These are phyloP conservation scores for Phaethornis superciliosus DNA, from an alignment of 2,113 vertebrate species.

Conservation along the genomic window DNA sequence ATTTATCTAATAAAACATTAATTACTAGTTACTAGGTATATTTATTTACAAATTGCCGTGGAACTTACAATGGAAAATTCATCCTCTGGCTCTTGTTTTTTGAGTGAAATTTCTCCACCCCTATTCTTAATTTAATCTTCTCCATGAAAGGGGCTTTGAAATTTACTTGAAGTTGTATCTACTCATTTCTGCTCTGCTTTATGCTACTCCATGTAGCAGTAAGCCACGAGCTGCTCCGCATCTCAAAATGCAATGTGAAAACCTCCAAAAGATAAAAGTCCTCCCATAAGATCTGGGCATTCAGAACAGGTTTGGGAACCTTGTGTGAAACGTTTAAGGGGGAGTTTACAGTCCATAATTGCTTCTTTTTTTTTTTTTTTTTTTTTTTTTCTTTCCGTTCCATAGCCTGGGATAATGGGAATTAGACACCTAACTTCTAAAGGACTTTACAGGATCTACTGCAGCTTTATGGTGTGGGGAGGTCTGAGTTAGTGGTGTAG, in stretches of 20 bases:
- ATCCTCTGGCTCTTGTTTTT: not conserved
- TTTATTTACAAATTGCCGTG: constrained; percentile 70
- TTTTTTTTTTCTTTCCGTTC: not conserved
- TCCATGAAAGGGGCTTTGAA: not conserved
- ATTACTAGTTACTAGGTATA: constrained; percentile 74
- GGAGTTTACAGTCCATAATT: not conserved
- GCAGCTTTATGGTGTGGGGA: not conserved
- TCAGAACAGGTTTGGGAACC: not conserved
- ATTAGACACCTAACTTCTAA: not conserved
- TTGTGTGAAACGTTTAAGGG: not conserved
- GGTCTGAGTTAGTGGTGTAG: not conserved
- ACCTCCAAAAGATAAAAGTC: not conserved
- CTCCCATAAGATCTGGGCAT: not conserved
- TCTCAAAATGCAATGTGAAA: not conserved
- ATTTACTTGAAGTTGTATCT: not conserved
- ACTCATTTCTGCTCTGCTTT: not conserved
- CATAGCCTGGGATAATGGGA: not conserved
- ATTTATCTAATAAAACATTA: constrained; percentile 79
- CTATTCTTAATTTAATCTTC: not conserved
- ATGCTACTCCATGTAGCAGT: no score
- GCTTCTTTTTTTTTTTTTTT: no score
- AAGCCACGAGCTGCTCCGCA: not conserved
- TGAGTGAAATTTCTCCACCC: not conserved
- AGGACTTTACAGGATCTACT: not conserved
- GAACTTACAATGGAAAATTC: constrained; percentile 47